phyloP scores from a whole-genome alignment of 1,140 invertebrate genomes.

The Drosophila suzukii region DNA sequence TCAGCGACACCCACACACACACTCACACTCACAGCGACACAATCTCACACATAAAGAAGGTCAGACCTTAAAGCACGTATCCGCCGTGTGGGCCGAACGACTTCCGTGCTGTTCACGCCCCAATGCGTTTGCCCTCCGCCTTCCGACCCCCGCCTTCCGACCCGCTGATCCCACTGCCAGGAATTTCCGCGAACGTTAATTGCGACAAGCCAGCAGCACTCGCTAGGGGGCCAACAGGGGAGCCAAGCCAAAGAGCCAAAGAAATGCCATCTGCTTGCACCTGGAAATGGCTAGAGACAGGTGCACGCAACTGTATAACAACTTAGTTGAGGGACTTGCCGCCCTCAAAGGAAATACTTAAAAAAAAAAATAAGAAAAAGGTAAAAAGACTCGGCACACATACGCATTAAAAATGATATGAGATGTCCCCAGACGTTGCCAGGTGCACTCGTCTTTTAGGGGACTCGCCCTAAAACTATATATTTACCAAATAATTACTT shows the following conservation, averaged over 20 bases:
- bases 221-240: constrained; percentile 19
- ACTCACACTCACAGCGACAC: neutral
- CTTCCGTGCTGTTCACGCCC: constrained; percentile 78
- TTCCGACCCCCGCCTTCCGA: constrained; percentile 11
- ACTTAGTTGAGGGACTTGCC: constrained; percentile 51
- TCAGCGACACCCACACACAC: constrained; percentile 11
- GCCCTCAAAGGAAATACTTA: constrained; percentile 51
- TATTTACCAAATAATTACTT: constrained; percentile 27
- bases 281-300: constrained; percentile 34
- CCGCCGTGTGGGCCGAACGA: constrained; percentile 67
- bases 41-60: constrained; percentile 35
- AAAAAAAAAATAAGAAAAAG: constrained; percentile 10
- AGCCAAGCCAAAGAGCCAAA: constrained; percentile 43
- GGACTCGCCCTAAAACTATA: neutral
- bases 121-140: constrained; percentile 46
- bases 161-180: constrained; percentile 55
- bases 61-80: constrained; percentile 67
- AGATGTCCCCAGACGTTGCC: constrained; percentile 8
- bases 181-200: constrained; percentile 82
- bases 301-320: constrained; percentile 48
- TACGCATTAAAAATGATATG: constrained; percentile 25
- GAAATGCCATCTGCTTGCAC: constrained; percentile 63
- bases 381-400: constrained; percentile 21
- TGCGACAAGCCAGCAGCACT: constrained; percentile 71
- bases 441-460: neutral